These are phyloP conservation scores for Spondyliosoma cantharus DNA, from an alignment of 2,797 vertebrate species.

Conservation along the genomic window DNA sequence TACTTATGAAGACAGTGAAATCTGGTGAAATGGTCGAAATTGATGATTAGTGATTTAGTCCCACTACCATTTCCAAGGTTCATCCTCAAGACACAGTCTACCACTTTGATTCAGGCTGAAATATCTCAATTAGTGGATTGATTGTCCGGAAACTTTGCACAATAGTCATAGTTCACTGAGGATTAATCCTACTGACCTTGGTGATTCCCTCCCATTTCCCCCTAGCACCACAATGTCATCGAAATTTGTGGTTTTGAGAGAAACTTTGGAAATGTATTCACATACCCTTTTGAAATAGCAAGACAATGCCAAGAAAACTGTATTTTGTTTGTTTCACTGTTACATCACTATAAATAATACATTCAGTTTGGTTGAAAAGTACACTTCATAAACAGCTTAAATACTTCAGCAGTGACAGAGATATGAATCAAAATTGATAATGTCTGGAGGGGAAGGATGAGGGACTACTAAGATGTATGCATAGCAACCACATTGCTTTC, in stretches of 20 bases:
- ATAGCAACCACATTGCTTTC: slow-evolving; percentile 1
- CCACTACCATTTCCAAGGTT: not conserved
- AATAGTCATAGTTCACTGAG: too few species aligned
- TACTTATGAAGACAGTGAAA: not conserved
- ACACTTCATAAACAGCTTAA: slow-evolving; percentile 20
- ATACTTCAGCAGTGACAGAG: not conserved
- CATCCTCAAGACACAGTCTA: not conserved
- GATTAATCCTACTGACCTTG: too few species aligned
- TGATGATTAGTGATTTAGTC: not conserved
- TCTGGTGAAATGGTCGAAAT: not conserved
- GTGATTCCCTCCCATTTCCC: too few species aligned
- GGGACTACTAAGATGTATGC: slow-evolving; percentile 15
- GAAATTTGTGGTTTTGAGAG: not conserved
- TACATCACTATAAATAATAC: slow-evolving; percentile 11
- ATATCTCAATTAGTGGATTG: too few species aligned
- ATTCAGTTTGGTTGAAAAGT: slow-evolving; percentile 6
- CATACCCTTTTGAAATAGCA: slow-evolving; percentile 1
- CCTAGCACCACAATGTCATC: not conserved
- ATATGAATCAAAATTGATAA: not conserved
- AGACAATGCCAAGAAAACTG: slow-evolving; percentile 9
- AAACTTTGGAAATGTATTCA: too few species aligned
- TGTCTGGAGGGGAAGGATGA: not conserved
- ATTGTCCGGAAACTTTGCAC: too few species aligned
- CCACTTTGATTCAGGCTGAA: too few species aligned
- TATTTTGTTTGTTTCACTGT: not conserved